These are phyloP conservation scores for Rotaria sp. DNA, from an alignment of 2,888 invertebrate genomes.

Conservation along the genomic window DNA sequence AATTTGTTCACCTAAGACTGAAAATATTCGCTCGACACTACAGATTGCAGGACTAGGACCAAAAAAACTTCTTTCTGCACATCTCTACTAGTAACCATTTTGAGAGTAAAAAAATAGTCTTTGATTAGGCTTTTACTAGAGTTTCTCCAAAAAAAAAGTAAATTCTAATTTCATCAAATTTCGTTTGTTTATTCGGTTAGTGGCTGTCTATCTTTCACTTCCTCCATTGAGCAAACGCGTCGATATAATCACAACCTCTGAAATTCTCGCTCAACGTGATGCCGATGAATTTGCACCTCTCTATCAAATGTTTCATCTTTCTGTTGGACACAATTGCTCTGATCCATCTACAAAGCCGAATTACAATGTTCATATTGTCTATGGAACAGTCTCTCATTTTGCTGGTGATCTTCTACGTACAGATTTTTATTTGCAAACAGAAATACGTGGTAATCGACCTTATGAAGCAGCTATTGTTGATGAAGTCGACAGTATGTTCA, in stretches of 20 bases:
- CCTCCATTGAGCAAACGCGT: conserved; percentile 36
- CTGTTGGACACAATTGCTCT: not conserved
- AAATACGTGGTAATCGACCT: conserved; percentile 25
- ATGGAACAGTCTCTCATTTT: conserved; percentile 38
- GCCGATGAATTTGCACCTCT: not conserved
- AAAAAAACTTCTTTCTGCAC: too few species aligned
- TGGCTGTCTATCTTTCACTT: not conserved
- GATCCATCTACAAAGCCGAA: not conserved
- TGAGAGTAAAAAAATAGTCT: too few species aligned
- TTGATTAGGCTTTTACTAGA: too few species aligned
- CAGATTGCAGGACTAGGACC: too few species aligned
- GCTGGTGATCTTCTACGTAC: conserved; percentile 36
- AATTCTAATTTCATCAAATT: too few species aligned
- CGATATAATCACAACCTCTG: conserved; percentile 41
- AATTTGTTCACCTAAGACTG: too few species aligned
- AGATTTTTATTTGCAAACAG: conserved; percentile 19
- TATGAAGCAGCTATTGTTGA: conserved; percentile 37
- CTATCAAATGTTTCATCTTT: not conserved
- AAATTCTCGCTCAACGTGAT: conserved; percentile 37
- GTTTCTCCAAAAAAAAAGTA: too few species aligned
- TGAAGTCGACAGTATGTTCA: conserved; percentile 40
- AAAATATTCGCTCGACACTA: too few species aligned
- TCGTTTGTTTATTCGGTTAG: too few species aligned
- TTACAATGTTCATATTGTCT: conserved; percentile 36
- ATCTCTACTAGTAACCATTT: too few species aligned